Conservation (phyloP, 1,140 invertebrate genomes). For the Oncopodura yosiiana region DNA sequence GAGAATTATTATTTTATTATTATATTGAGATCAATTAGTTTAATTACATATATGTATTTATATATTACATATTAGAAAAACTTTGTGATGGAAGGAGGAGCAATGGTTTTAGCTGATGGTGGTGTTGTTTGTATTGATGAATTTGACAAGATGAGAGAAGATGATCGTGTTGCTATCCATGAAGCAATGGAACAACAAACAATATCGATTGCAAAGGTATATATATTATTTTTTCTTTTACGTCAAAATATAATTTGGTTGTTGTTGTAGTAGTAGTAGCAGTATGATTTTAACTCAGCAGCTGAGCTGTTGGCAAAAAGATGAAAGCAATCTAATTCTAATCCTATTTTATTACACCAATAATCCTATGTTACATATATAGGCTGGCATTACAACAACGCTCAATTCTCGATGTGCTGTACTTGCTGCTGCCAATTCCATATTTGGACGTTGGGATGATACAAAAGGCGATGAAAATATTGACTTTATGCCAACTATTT, state of each 20-base stretch:
- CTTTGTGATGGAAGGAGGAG: constrained; percentile 98
- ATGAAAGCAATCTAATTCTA: too few relatives aligned
- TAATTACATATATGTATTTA: too few relatives aligned
- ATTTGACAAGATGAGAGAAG: constrained; percentile 99
- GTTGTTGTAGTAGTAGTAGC: background rate
- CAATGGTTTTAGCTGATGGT: constrained; percentile 98
- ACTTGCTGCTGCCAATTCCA: constrained; percentile 94
- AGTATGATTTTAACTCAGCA: background rate
- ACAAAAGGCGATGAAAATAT: constrained; percentile 97
- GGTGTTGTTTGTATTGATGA: constrained; percentile 99
- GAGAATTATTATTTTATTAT: constrained; percentile 21
- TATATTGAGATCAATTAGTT: constrained; percentile 16
- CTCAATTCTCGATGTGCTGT: constrained; percentile 97
- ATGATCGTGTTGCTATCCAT: constrained; percentile 97
- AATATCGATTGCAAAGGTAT: constrained; percentile 95
- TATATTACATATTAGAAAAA: constrained; percentile 61
- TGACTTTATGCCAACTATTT: constrained; percentile 99
- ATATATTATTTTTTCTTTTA: too few relatives aligned
- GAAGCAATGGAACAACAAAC: constrained; percentile 99
- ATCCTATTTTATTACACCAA: too few relatives aligned
- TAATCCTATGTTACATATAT: too few relatives aligned
- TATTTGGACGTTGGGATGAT: constrained; percentile 98
- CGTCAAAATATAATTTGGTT: background rate
- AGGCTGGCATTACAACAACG: constrained; percentile 97
- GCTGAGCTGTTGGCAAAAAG: too few relatives aligned